A percentile compares a stretch with the other conserved stretches of the same genome.
These are phyloP conservation scores for Hirudinaria manillensis DNA, from an alignment of 2,888 invertebrate genomes.

Conservation along the genomic window DNA sequence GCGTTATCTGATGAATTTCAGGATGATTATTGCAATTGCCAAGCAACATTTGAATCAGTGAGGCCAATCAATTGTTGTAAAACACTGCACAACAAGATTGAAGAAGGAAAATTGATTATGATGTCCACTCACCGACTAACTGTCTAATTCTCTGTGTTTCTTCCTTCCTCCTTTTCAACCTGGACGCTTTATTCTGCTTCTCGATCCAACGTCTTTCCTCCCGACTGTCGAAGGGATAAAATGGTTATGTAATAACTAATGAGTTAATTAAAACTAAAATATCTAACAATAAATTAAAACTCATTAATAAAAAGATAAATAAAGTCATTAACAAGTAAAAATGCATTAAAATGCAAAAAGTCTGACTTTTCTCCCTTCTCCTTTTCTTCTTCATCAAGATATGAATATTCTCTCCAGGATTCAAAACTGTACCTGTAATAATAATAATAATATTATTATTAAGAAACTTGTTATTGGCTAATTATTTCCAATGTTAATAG, in stretches of 20 bases:
- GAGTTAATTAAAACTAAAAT: background rate
- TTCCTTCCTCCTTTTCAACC: slow-evolving; percentile 89
- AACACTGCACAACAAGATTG: too few species aligned
- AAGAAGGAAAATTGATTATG: too few species aligned
- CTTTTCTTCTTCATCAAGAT: slow-evolving; percentile 96
- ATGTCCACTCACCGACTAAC: slow-evolving; percentile 62
- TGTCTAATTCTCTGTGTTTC: slow-evolving; percentile 85
- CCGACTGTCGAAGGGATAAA: slow-evolving; percentile 56
- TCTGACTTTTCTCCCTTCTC: slow-evolving; percentile 80
- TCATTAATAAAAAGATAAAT: background rate
- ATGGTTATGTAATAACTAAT: background rate
- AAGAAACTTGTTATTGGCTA: background rate
- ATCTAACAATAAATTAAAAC: background rate
- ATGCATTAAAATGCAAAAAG: background rate
- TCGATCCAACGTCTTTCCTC: slow-evolving; percentile 97
- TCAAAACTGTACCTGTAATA: slow-evolving; percentile 71
- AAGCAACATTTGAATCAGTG: background rate
- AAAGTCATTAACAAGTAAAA: background rate
- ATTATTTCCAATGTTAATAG: background rate
- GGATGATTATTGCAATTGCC: background rate
- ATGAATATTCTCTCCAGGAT: slow-evolving; percentile 98
- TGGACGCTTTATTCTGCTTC: slow-evolving; percentile 87
- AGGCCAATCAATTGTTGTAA: background rate
- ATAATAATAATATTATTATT: slow-evolving; percentile 9
- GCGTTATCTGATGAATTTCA: slow-evolving; percentile 67